Evolutionary conservation across 53 echinoderm and acorn worm genomes (phyloP).

Genomic region (Stichopus horrens): DNA sequence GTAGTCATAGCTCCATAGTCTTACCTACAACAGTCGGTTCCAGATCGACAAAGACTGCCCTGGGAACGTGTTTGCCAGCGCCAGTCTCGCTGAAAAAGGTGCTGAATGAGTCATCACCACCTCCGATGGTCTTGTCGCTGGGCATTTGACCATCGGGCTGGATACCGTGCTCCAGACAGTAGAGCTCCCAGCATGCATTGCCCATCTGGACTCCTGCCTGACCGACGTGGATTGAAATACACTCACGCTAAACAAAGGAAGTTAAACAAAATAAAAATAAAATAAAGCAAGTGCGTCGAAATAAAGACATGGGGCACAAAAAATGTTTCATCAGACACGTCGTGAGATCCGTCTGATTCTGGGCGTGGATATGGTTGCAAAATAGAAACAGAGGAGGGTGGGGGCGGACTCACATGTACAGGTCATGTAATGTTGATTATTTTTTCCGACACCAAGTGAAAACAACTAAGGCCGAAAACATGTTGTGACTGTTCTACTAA

Average conservation of each 20-base stretch:
- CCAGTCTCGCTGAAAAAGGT: slow-evolving; percentile 72
- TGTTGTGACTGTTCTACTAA: no score
- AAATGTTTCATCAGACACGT: no score
- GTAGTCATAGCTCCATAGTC: not conserved
- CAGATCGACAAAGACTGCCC: slow-evolving; percentile 70
- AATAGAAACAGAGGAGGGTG: no score
- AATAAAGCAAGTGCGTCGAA: no score
- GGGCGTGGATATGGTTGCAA: no score
- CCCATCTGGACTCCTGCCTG: slow-evolving; percentile 55
- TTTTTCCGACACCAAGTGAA: no score
- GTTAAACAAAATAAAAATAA: not conserved
- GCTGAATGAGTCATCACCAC: slow-evolving; percentile 55
- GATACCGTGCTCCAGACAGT: slow-evolving; percentile 46
- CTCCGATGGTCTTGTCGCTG: slow-evolving; percentile 47
- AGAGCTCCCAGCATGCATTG: slow-evolving; percentile 56
- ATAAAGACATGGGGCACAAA: no score
- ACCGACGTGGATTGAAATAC: slow-evolving; percentile 37
- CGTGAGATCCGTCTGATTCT: no score
- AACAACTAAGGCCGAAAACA: no score
- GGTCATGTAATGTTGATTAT: no score
- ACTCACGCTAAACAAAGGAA: not conserved
- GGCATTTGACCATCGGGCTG: slow-evolving; percentile 61
- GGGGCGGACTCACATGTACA: no score
- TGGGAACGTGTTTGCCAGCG: slow-evolving; percentile 55
- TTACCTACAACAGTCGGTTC: slow-evolving; percentile 80